Percentiles rank a stretch among this genome's conserved stretches.
phyloP scores from a whole-genome alignment of 2,888 invertebrate genomes.

The Blomia tropicalis region DNA sequence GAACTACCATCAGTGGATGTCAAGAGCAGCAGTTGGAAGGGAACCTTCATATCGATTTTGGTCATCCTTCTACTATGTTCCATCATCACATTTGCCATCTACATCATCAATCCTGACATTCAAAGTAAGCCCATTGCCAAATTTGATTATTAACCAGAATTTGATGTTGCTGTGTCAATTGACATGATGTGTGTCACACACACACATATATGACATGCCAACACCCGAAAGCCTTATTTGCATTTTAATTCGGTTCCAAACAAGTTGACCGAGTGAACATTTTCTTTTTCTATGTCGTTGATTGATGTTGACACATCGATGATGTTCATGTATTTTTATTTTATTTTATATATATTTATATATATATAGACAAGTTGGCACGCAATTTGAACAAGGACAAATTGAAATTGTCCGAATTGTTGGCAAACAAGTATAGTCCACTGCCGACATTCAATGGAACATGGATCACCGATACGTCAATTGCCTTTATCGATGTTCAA shows the following conservation, averaged over 20 bases:
- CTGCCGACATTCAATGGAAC: constrained; percentile 28
- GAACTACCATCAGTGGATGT: constrained; percentile 84
- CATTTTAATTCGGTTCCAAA: too few species aligned
- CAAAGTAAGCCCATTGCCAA: constrained; percentile 12
- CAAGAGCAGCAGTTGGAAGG: constrained; percentile 90
- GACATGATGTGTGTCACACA: too few species aligned
- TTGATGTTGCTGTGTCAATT: neutral
- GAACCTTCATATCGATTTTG: constrained; percentile 81
- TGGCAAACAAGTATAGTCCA: constrained; percentile 27
- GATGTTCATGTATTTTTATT: neutral
- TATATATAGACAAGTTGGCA: constrained; percentile 18
- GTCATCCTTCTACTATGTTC: constrained; percentile 84
- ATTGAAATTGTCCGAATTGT: constrained; percentile 28
- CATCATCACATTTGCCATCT: constrained; percentile 83
- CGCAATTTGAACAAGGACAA: constrained; percentile 19
- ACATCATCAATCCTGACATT: constrained; percentile 64
- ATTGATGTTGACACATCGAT: neutral
- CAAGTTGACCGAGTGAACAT: neutral
- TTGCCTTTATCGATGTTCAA: constrained; percentile 17
- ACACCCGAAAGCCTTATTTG: too few species aligned
- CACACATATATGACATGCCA: too few species aligned
- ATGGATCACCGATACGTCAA: constrained; percentile 26
- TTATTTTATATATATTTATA: neutral
- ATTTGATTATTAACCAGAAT: neutral
- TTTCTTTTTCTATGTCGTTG: too few species aligned